A percentile compares a stretch with the other conserved stretches of the same genome.
Conservation (phyloP, 2,888 invertebrate species). For the Bombylius major region DNA sequence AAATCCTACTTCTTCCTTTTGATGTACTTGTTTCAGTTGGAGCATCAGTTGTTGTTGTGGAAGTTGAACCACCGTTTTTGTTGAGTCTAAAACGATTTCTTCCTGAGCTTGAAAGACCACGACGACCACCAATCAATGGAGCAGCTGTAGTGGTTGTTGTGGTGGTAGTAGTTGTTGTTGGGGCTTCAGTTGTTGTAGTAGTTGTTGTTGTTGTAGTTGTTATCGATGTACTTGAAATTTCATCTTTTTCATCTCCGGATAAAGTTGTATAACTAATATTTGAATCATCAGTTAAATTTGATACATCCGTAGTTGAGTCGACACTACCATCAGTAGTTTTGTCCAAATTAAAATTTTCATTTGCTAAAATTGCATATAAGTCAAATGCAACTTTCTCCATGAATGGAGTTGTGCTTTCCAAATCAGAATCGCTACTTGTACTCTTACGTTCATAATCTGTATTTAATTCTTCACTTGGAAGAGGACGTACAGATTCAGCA, state of each 20-base stretch:
- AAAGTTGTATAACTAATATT: slow-evolving; percentile 28
- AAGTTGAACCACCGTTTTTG: slow-evolving; percentile 24
- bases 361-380: slow-evolving; percentile 63
- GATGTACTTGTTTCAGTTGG: slow-evolving; percentile 38
- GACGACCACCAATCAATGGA: slow-evolving; percentile 25
- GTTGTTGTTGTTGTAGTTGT: slow-evolving; percentile 41
- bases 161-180: slow-evolving; percentile 42
- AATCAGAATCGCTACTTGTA: slow-evolving; percentile 18
- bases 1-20: slow-evolving; percentile 25
- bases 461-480: neutral
- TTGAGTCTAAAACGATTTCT: slow-evolving; percentile 33
- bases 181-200: slow-evolving; percentile 41
- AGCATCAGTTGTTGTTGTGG: slow-evolving; percentile 37
- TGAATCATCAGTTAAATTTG: slow-evolving; percentile 9
- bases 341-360: slow-evolving; percentile 47
- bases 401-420: slow-evolving; percentile 42
- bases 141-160: slow-evolving; percentile 42
- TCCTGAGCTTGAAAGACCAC: slow-evolving; percentile 24
- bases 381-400: slow-evolving; percentile 77
- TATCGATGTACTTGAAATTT: slow-evolving; percentile 40
- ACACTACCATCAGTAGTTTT: slow-evolving; percentile 32
- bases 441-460: neutral
- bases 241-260: slow-evolving; percentile 37
- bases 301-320: slow-evolving; percentile 23
- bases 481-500: neutral